Evolutionary conservation across 2,888 invertebrate species (phyloP).

Genomic region (Dicyrtomina minuta): DNA sequence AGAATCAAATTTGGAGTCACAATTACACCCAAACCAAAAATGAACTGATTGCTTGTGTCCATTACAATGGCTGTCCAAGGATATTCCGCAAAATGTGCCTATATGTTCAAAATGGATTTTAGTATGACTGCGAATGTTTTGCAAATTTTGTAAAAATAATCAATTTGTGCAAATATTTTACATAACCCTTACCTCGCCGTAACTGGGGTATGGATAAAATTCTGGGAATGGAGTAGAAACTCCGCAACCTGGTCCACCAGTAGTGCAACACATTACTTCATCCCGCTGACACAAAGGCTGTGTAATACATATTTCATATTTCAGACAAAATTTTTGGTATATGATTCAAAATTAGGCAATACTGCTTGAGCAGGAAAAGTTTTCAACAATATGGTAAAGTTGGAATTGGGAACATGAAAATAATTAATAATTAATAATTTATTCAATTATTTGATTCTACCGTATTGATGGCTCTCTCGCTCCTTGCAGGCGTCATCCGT

Average conservation of each 20-base stretch:
- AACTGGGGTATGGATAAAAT: slow-evolving; percentile 50
- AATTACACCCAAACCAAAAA: slow-evolving; percentile 52
- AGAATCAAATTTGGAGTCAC: slow-evolving; percentile 48
- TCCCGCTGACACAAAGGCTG: slow-evolving; percentile 49
- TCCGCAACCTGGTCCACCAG: slow-evolving; percentile 50
- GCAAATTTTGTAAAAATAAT: too few relatives aligned
- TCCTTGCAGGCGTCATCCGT: slow-evolving; percentile 32
- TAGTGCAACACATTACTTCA: slow-evolving; percentile 52
- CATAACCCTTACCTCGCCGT: slow-evolving; percentile 45
- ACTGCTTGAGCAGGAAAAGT: too few relatives aligned
- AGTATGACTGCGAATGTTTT: not conserved
- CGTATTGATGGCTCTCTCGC: slow-evolving; percentile 47
- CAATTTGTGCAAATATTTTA: too few relatives aligned
- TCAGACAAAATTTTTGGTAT: slow-evolving; percentile 7
- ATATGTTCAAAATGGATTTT: not conserved
- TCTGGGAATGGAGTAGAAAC: slow-evolving; percentile 46
- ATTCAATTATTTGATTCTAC: slow-evolving; percentile 27
- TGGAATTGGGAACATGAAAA: too few relatives aligned
- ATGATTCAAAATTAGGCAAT: not conserved
- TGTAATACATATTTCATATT: too few relatives aligned
- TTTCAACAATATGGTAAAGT: too few relatives aligned
- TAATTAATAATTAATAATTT: not conserved
- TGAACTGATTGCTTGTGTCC: slow-evolving; percentile 49
- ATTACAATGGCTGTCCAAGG: slow-evolving; percentile 52
- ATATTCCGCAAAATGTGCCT: slow-evolving; percentile 52